Conservation (phyloP, 2,113 vertebrate species). For the Pluvialis apricaria region DNA sequence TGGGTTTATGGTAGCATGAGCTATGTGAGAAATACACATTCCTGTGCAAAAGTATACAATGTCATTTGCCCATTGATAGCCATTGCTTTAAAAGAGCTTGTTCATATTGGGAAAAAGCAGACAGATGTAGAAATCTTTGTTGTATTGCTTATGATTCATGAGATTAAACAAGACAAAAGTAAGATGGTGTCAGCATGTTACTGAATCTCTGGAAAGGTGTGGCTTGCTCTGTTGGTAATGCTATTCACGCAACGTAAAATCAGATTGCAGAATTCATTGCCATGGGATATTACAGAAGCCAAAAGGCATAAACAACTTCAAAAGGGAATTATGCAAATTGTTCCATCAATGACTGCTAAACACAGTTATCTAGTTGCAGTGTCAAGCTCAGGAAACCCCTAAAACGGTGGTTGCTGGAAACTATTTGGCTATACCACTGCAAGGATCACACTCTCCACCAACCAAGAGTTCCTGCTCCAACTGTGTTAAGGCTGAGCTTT, state of each 20-base stretch:
- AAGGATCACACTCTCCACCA: neutral
- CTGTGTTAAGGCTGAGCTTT: neutral
- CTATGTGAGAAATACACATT: neutral
- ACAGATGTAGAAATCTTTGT: neutral
- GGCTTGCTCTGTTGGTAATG: neutral
- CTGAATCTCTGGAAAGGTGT: neutral
- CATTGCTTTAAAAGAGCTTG: neutral
- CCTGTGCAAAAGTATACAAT: neutral
- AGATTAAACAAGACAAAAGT: conserved; percentile 1
- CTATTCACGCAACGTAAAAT: neutral
- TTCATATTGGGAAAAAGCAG: neutral
- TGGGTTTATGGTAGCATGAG: neutral
- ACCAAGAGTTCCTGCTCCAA: neutral
- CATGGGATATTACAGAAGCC: conserved; percentile 3
- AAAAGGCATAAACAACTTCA: neutral
- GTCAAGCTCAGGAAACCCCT: neutral
- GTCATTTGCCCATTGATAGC: neutral
- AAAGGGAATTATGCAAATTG: neutral
- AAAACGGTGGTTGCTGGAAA: neutral
- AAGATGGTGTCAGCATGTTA: neutral
- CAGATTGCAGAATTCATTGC: neutral
- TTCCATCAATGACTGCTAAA: neutral
- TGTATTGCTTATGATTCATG: neutral
- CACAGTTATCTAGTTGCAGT: neutral
- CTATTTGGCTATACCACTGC: neutral